Evolutionary conservation across 37 sponge, comb jelly and placozoan species (phyloP).

Genomic region (Amphimedon queenslandica): DNA sequence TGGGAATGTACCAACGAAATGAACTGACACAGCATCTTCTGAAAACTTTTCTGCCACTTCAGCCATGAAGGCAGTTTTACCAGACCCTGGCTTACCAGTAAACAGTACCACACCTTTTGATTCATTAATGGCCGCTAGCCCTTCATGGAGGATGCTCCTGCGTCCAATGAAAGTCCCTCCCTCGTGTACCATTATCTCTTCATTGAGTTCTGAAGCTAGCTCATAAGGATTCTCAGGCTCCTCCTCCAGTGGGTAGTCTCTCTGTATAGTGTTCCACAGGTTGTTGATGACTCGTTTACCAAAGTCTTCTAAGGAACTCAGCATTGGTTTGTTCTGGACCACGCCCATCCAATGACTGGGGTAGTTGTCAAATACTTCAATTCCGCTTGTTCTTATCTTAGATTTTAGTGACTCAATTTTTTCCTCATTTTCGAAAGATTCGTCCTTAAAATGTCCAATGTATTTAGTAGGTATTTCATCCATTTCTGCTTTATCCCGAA

Average conservation of each 20-base stretch:
- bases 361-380: slow-evolving; percentile 87
- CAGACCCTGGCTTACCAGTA: slow-evolving; percentile 83
- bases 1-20: slow-evolving; percentile 88
- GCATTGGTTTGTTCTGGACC: slow-evolving; percentile 76
- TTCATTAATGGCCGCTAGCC: slow-evolving; percentile 13
- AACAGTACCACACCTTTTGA: slow-evolving; percentile 34
- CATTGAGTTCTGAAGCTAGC: slow-evolving; percentile 40
- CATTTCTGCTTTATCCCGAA: slow-evolving; percentile 64
- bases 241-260: slow-evolving; percentile 71
- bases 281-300: slow-evolving; percentile 84
- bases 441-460: slow-evolving; percentile 27
- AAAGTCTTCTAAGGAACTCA: slow-evolving; percentile 79
- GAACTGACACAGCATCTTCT: slow-evolving; percentile 41
- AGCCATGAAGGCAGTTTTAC: slow-evolving; percentile 92
- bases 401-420: slow-evolving; percentile 79
- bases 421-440: slow-evolving; percentile 31
- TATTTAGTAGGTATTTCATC: slow-evolving; percentile 34
- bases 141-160: slow-evolving; percentile 44
- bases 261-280: slow-evolving; percentile 88
- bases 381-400: slow-evolving; percentile 62
- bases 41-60: slow-evolving; percentile 41
- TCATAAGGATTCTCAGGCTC: slow-evolving; percentile 32
- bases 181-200: slow-evolving; percentile 55
- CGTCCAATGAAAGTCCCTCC: slow-evolving; percentile 65
- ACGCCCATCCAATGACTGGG: slow-evolving; percentile 77